Conservation (phyloP, 2,888 invertebrate genomes). For the Drosophila lutescens region DNA sequence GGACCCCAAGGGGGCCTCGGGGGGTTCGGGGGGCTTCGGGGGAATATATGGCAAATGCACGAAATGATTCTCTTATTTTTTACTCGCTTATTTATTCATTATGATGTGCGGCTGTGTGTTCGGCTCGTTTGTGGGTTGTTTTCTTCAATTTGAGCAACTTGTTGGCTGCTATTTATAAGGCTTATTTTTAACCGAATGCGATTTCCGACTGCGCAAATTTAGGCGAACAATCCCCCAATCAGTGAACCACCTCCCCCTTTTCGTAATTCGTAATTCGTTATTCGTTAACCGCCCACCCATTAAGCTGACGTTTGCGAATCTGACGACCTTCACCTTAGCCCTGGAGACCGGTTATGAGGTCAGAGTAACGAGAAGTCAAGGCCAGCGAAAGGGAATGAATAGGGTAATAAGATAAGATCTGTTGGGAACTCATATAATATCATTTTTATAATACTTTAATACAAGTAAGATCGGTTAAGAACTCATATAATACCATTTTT, state of each 20-base stretch:
- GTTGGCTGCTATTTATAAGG: constrained; percentile 59
- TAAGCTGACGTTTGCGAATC: neutral
- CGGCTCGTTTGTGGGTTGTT: constrained; percentile 14
- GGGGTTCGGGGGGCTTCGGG: constrained; percentile 24
- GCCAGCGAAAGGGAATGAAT: neutral
- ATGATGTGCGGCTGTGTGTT: constrained; percentile 31
- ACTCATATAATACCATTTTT: neutral
- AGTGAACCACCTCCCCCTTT: neutral
- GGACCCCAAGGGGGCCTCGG: constrained; percentile 14
- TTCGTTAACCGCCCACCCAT: neutral
- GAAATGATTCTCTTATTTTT: constrained; percentile 52
- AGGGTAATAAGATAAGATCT: neutral
- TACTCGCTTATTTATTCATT: constrained; percentile 39
- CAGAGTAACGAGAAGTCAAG: neutral
- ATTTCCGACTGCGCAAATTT: constrained; percentile 56
- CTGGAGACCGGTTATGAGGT: constrained; percentile 9
- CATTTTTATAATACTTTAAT: neutral
- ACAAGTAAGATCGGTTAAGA: neutral
- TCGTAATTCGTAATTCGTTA: neutral
- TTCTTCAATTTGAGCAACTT: constrained; percentile 26
- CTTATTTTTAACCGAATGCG: constrained; percentile 50
- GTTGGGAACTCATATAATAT: neutral
- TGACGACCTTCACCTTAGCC: constrained; percentile 46
- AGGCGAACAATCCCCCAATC: constrained; percentile 3
- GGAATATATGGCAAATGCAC: constrained; percentile 46